Conservation (phyloP, 2,113 vertebrate genomes). For the Sinocyclocheilus anophthalmus region DNA sequence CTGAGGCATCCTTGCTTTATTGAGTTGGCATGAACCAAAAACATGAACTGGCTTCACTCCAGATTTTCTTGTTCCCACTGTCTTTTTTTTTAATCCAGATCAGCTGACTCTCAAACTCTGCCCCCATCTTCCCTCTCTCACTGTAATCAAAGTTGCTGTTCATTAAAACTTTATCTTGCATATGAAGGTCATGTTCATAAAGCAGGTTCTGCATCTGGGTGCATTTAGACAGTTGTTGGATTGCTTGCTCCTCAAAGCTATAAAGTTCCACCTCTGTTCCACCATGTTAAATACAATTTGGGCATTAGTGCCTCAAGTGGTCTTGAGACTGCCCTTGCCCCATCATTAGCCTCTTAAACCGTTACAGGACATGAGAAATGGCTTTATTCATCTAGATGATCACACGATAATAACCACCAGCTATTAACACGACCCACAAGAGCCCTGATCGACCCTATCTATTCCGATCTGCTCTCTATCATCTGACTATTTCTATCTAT, state of each 20-base stretch:
- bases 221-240: conserved; percentile 70
- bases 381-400: conserved; percentile 68
- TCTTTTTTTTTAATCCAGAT: not conserved
- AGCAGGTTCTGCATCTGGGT: conserved; percentile 66
- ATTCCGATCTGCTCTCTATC: too few species aligned
- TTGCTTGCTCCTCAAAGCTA: conserved; percentile 71
- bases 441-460: not conserved
- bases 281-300: conserved; percentile 70
- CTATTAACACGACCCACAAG: conserved; percentile 46
- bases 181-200: conserved; percentile 78
- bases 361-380: conserved; percentile 43
- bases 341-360: conserved; percentile 58
- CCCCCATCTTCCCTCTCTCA: not conserved
- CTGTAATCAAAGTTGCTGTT: conserved; percentile 37
- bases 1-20: not conserved
- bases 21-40: not conserved
- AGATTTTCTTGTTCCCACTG: not conserved
- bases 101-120: conserved; percentile 16
- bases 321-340: conserved; percentile 62
- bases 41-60: not conserved
- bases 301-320: conserved; percentile 59
- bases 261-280: conserved; percentile 70
- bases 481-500: too few species aligned
- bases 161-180: conserved; percentile 48
- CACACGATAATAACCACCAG: conserved; percentile 59